These are phyloP conservation scores for Fukomys damarensis DNA, from an alignment of 2,113 vertebrate genomes.

Conservation along the genomic window DNA sequence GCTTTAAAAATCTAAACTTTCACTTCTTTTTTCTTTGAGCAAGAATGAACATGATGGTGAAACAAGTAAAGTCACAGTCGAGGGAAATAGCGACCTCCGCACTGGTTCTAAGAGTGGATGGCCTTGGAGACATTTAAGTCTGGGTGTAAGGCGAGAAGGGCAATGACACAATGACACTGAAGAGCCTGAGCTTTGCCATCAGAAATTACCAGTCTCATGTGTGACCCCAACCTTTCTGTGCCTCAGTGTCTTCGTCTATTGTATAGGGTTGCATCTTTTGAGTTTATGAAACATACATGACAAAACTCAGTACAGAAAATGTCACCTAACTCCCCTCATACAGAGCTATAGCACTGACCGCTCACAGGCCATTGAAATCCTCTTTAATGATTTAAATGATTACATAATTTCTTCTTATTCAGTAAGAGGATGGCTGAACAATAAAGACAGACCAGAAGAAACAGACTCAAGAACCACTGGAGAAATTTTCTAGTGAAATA, in stretches of 20 bases:
- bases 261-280: neutral
- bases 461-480: neutral
- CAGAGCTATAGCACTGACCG: neutral
- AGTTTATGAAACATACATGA: neutral
- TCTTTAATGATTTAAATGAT: neutral
- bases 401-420: neutral
- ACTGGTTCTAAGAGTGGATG: neutral
- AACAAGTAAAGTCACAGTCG: neutral
- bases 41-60: neutral
- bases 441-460: neutral
- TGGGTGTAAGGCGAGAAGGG: neutral
- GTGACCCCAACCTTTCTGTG: neutral
- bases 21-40: neutral
- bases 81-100: neutral
- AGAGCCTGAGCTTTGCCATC: neutral
- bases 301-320: neutral
- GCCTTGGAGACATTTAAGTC: neutral
- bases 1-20: neutral
- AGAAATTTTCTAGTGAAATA: neutral
- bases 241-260: neutral
- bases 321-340: neutral
- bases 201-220: too few relatives aligned
- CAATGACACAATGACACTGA: fast-evolving
- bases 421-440: neutral
- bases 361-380: neutral